A percentile compares a stretch with the other conserved stretches of the same genome.
Conservation (phyloP, 2,888 invertebrate genomes). For the Tipula unca region DNA sequence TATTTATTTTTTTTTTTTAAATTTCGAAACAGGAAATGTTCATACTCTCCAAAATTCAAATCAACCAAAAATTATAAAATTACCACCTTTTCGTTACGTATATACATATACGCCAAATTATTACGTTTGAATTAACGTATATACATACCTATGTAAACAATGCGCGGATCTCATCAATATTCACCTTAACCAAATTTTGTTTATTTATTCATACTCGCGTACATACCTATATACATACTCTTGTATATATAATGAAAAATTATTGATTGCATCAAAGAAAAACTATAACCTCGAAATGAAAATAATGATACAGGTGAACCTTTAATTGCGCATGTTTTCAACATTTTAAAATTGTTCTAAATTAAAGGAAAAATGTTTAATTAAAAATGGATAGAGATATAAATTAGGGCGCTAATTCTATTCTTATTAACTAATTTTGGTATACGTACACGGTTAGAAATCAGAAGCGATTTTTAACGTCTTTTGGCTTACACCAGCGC, state of each 20-base stretch:
- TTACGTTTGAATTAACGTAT: not conserved
- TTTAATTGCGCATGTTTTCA: not conserved
- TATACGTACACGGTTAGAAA: too few species aligned
- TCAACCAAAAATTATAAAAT: not conserved
- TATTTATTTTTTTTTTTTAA: not conserved
- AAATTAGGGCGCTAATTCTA: too few species aligned
- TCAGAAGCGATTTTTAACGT: too few species aligned
- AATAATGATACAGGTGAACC: not conserved
- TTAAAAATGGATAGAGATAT: too few species aligned
- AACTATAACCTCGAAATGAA: not conserved
- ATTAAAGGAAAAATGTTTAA: too few species aligned
- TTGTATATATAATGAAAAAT: not conserved
- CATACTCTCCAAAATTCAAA: not conserved
- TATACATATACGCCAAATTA: not conserved
- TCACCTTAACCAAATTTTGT: not conserved
- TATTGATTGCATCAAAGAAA: not conserved
- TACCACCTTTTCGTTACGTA: not conserved
- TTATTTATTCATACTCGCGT: not conserved
- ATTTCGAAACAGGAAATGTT: not conserved
- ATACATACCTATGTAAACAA: too few species aligned
- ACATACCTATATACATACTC: not conserved
- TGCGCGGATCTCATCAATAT: not conserved
- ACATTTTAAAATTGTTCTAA: too few species aligned
- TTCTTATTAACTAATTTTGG: too few species aligned
- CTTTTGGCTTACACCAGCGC: too few species aligned